phyloP scores from a whole-genome alignment of 2,113 vertebrate species.

The Tonatia bakeri region DNA sequence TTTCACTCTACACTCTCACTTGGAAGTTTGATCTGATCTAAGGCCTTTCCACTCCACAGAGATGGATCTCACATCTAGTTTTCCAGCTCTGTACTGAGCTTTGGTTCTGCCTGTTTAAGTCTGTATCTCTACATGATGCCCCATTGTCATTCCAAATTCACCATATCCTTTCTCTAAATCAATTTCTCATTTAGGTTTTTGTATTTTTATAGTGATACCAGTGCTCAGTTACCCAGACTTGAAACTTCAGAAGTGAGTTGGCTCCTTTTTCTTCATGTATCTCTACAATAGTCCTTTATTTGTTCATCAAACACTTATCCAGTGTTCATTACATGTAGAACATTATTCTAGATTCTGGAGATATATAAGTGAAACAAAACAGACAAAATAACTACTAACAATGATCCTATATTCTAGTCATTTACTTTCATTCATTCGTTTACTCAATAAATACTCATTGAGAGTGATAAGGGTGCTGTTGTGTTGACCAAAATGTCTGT shows the following conservation, averaged over 20 bases:
- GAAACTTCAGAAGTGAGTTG: neutral
- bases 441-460: slow-evolving; percentile 9
- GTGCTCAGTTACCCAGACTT: neutral
- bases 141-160: neutral
- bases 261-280: neutral
- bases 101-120: slow-evolving; percentile 12
- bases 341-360: neutral
- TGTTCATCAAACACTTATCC: neutral
- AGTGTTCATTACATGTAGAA: neutral
- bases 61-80: neutral
- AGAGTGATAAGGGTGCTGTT: neutral
- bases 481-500: too few relatives aligned
- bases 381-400: neutral
- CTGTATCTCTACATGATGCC: neutral
- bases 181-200: neutral
- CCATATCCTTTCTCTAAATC: neutral
- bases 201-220: neutral
- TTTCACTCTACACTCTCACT: neutral
- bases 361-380: neutral
- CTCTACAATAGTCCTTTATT: neutral
- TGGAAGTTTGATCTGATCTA: neutral
- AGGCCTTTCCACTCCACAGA: neutral
- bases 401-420: neutral
- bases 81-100: neutral
- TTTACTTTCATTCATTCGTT: slow-evolving; percentile 14